Evolutionary conservation across 1,140 invertebrate genomes (phyloP), one percentile per base, ranked within the genome.

Genomic region (Eubasilissa regina): DNA sequence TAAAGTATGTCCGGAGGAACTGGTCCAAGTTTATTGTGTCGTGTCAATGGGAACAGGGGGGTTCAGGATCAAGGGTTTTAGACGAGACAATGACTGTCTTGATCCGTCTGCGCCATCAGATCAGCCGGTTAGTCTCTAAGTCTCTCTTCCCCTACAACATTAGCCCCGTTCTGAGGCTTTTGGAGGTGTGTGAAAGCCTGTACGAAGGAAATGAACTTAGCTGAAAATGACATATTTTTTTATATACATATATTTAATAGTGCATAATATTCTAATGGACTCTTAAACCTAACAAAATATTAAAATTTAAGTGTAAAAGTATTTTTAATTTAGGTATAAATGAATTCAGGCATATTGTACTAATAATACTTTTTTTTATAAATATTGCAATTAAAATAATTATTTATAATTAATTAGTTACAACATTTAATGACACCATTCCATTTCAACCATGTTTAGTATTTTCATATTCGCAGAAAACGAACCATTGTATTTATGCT

Each of bases 101-200:
- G 10, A 96, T 95, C 84, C 89, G 94, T 76, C 88, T 97, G 35
- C 91, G 95, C 80, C 89, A 95, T 81, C 93, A 95, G 80, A 95
- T 97, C 80, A 94, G 94, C 83, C 91, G 95, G 85, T 88, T 97
- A 79, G 95, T 97, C 9, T 93, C 94, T 0, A 94, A 94, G 83
- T 92, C 94, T 75, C 88, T 97, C 11, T 97, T 97, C 86, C 95
- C 96, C 0, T 97, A 97, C 85, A 97, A 97, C 87, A 97, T 97
- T 84, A 95, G 93, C 85, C 96, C 96, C 58, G 93, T 97, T 80
- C 89, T 97, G 58, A 93, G 94, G 86, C 88, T 97, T 79, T 87
- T 97, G 56, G 94, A 96, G 86, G 93, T 94, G 80, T 97, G 95
- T 86, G 95, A 97, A 85, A 93, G 94, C 83, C 89, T 96, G 80